Conservation (phyloP, 2,888 invertebrate genomes). For the Ectemnius cavifrons region DNA sequence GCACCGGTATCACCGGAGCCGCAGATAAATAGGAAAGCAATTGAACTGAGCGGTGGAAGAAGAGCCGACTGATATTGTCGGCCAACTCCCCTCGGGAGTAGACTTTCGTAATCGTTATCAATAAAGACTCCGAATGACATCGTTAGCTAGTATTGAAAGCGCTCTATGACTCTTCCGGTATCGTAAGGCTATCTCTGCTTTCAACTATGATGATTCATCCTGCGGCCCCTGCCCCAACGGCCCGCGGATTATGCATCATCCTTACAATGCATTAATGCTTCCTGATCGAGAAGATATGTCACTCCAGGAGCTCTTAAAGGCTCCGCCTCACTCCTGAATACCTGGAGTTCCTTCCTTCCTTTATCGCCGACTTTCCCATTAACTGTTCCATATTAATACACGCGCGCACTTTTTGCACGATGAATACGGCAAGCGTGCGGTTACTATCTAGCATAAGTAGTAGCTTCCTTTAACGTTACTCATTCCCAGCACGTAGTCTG, state of each 20-base stretch:
- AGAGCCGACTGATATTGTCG: neutral
- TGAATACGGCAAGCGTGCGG: no score
- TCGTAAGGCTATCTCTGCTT: slow-evolving; percentile 3
- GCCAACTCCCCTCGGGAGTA: slow-evolving; percentile 18
- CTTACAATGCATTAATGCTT: slow-evolving; percentile 7
- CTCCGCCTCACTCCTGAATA: no score
- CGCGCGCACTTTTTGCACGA: no score
- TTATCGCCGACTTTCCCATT: no score
- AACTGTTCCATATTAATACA: no score
- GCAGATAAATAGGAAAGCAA: slow-evolving; percentile 1
- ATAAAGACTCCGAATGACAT: slow-evolving; percentile 14
- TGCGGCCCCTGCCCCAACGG: slow-evolving; percentile 8
- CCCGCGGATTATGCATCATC: slow-evolving; percentile 22
- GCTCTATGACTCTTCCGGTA: slow-evolving; percentile 2
- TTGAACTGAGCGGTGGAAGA: neutral
- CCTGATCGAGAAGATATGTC: slow-evolving; percentile 5
- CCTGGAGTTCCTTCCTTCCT: no score
- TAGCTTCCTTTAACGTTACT: no score
- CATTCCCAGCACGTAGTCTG: no score
- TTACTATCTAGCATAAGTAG: no score
- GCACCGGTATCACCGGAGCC: no score
- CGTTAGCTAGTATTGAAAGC: neutral
- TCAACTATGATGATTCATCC: slow-evolving; percentile 42
- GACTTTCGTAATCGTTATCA: slow-evolving; percentile 18
- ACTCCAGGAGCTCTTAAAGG: neutral